Evolutionary conservation across 2,113 vertebrate genomes (phyloP), one percentile per base, ranked within the genome.

Genomic region (Synchiropus splendidus): DNA sequence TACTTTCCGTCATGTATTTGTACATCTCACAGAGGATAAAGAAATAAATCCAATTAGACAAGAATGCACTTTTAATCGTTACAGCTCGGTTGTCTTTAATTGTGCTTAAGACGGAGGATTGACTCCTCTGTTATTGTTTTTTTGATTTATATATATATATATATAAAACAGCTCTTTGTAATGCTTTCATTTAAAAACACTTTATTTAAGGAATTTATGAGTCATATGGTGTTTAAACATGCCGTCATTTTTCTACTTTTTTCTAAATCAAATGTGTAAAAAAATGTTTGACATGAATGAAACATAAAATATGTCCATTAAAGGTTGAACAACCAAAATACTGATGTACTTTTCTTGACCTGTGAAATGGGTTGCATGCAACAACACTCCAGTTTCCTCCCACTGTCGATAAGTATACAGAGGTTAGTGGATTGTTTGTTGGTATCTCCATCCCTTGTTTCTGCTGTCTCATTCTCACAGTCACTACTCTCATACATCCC

Each of bases 11-110:
- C 21, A 8, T 27, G 21, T 27, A 27, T 27, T 27, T 27, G 21
- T 27, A 27, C 8, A 8, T 27, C 21, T 8, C 4, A 27, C 21
- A 27, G 4, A 27, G 4, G 21, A 27, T 27, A 5, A 5, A 27
- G 8, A 31, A 39, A 34, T 58, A 51, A 44, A 46, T 45, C 38
- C 57, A 6, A 56, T 61, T 30, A 59, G 55, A 63, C 36, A 56
- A 70, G 51, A 61, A 70, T 60, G 71, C 74, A 77, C 69, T 75
- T 69, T 75, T 39, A 73, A 36, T 53, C 55, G 45, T 57, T 38
- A 36, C 42, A 61, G 27, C 51, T 60, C 45, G 37, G 47, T 63
- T 48, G 39, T 62, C 43, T 48, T n/a, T 40, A 49, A 58, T 42
- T 42, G 41, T 59, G 42, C 45, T 50, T 61, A 21, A 46, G 59